These are phyloP conservation scores for Ophion ventricosus DNA, from an alignment of 2,888 invertebrate species.

Conservation along the genomic window DNA sequence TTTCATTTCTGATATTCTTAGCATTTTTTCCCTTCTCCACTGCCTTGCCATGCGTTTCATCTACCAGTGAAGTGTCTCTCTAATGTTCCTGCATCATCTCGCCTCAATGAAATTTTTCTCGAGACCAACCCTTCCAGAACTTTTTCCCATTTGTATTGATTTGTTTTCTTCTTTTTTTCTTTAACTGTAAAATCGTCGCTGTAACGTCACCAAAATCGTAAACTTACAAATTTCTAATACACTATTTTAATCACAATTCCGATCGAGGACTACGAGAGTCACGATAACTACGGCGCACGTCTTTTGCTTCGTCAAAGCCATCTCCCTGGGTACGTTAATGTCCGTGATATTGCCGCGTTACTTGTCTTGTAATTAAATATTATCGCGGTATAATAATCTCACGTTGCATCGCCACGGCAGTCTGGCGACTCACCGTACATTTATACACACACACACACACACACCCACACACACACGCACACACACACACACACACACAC, in stretches of 20 bases:
- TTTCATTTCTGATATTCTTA: too few species aligned
- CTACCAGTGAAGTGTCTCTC: too few species aligned
- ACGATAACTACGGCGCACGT: neutral
- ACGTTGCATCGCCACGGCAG: slow-evolving; percentile 49
- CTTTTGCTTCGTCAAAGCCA: neutral
- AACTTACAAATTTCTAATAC: neutral
- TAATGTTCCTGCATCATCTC: too few species aligned
- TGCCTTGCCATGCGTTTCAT: too few species aligned
- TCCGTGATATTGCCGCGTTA: slow-evolving; percentile 54
- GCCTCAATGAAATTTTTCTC: too few species aligned
- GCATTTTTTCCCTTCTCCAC: too few species aligned
- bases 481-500: too few species aligned
- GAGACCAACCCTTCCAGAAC: too few species aligned
- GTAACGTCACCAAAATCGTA: neutral
- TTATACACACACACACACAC: neutral
- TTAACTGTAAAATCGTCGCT: neutral
- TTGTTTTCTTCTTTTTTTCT: too few species aligned
- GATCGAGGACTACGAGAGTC: neutral
- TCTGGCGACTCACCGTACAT: slow-evolving; percentile 39
- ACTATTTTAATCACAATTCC: neutral
- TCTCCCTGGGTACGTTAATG: slow-evolving; percentile 2
- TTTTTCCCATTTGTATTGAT: too few species aligned
- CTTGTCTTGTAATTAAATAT: slow-evolving; percentile 63
- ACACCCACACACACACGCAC: neutral
- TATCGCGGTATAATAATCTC: slow-evolving; percentile 60